phyloP scores from a whole-genome alignment of 2,113 vertebrate species.

The Burhinus oedicnemus region DNA sequence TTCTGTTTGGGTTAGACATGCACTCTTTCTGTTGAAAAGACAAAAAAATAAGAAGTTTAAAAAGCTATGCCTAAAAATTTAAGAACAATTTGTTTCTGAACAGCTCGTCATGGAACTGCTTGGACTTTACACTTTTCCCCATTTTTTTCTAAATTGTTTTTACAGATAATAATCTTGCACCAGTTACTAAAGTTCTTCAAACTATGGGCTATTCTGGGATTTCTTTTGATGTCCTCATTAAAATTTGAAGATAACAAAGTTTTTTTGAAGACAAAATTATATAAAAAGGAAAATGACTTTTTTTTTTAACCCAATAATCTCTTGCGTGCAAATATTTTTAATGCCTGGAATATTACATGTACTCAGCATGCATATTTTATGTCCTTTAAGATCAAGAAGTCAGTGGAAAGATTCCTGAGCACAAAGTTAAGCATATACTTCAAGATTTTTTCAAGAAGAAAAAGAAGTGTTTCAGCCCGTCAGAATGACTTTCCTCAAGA shows the following conservation, averaged over 20 bases:
- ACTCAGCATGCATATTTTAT: background rate
- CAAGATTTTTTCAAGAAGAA: background rate
- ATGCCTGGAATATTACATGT: background rate
- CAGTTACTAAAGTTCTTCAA: background rate
- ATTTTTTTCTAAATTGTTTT: background rate
- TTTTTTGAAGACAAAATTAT: background rate
- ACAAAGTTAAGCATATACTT: background rate
- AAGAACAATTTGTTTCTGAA: background rate
- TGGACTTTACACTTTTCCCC: background rate
- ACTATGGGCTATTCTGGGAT: background rate
- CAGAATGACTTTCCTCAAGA: background rate
- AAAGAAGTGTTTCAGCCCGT: background rate
- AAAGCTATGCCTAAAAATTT: background rate
- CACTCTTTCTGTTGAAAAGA: background rate
- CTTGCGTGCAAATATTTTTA: background rate
- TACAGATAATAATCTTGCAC: background rate
- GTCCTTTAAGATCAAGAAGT: background rate
- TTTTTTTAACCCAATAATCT: background rate
- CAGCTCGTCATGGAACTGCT: background rate
- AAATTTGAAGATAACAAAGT: background rate
- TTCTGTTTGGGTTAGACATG: background rate
- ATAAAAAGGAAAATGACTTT: background rate
- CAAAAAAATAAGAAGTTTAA: background rate
- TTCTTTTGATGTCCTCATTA: constrained; percentile 3
- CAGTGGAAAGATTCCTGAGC: background rate